Conservation (phyloP, 2,888 invertebrate species). For the Corythucha ciliata region DNA sequence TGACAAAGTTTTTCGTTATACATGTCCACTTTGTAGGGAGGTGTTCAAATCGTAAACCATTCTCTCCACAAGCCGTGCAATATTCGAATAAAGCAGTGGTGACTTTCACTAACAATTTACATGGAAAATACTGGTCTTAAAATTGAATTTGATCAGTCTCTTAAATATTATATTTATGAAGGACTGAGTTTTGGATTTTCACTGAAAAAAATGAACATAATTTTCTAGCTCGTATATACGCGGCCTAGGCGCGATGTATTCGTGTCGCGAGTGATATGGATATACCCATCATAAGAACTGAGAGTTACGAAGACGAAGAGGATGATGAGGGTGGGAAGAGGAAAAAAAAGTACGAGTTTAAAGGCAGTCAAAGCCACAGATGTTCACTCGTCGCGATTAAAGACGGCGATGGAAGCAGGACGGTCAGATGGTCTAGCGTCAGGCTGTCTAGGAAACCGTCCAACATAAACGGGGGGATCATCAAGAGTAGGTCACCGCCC, state of each 20-base stretch:
- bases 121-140: no score
- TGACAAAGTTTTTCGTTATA: no score
- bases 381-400: slow-evolving; percentile 32
- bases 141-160: not conserved
- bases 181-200: no score
- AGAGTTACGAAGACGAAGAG: slow-evolving; percentile 29
- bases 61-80: no score
- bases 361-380: slow-evolving; percentile 31
- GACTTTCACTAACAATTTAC: no score
- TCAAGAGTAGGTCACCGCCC: slow-evolving; percentile 16
- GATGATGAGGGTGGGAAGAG: slow-evolving; percentile 24
- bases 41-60: no score
- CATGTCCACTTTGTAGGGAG: no score
- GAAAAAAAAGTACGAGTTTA: slow-evolving; percentile 31
- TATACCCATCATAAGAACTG: slow-evolving; percentile 33
- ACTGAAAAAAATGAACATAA: no score
- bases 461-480: slow-evolving; percentile 28
- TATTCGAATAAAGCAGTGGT: no score
- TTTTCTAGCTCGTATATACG: no score
- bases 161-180: no score
- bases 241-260: no score
- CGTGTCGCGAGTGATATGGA: slow-evolving; percentile 30
- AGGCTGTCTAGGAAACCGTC: slow-evolving; percentile 29
- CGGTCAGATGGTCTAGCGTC: slow-evolving; percentile 34
- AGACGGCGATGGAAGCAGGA: slow-evolving; percentile 30